These are phyloP conservation scores for Eupelmus urozonus DNA, from an alignment of 2,888 invertebrate genomes.

Conservation along the genomic window DNA sequence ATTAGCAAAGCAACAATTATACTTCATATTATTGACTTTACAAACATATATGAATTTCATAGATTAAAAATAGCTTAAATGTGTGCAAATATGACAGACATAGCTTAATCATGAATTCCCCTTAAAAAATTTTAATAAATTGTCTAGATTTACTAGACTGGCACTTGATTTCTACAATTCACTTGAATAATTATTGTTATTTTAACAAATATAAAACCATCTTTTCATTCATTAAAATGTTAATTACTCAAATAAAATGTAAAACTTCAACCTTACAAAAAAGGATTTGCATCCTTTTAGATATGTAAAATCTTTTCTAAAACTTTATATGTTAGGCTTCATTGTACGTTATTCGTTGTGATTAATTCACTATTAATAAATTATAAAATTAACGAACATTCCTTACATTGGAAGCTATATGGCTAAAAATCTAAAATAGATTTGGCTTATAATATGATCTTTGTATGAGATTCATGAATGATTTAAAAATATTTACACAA, in stretches of 20 bases:
- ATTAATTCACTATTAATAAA: constrained; percentile 6
- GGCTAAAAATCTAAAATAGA: constrained; percentile 17
- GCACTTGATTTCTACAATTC: constrained; percentile 38
- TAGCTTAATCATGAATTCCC: not conserved
- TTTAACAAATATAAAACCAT: not conserved
- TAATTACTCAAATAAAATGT: constrained; percentile 31
- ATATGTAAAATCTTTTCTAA: constrained; percentile 30
- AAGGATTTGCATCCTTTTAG: not conserved
- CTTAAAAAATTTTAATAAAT: constrained; percentile 4
- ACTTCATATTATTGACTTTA: not conserved
- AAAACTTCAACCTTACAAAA: constrained; percentile 24
- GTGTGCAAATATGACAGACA: constrained; percentile 20
- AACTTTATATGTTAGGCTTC: constrained; percentile 21
- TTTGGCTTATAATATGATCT: not conserved
- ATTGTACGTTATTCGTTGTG: constrained; percentile 49
- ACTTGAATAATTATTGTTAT: constrained; percentile 29
- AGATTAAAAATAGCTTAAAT: not conserved
- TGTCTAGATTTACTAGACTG: constrained; percentile 37
- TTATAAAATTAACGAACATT: constrained; percentile 21
- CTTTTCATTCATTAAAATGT: not conserved
- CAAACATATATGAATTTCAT: not conserved
- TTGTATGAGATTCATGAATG: not conserved
- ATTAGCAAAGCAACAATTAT: not conserved
- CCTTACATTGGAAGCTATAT: constrained; percentile 45
- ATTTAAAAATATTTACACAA: constrained; percentile 7